A percentile compares a stretch with the other conserved stretches of the same genome.
Evolutionary conservation across 2,888 invertebrate species (phyloP).

Genomic region (Leptothorax acervorum): DNA sequence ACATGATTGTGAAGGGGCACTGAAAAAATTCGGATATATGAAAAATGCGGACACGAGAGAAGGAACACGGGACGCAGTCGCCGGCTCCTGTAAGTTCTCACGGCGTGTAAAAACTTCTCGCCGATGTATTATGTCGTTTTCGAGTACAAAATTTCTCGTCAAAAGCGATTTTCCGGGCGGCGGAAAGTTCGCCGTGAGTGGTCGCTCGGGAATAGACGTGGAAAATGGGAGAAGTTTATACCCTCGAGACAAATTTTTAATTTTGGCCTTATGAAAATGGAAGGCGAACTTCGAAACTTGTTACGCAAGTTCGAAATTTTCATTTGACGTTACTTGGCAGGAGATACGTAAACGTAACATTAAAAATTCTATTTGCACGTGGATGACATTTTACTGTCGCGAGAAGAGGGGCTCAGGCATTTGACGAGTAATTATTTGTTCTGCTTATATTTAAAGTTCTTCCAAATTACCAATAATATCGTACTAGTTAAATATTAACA

Average conservation of each 20-base stretch:
- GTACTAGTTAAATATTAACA: no score
- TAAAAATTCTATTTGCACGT: constrained; percentile 8
- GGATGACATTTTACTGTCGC: not conserved
- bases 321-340: not conserved
- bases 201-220: not conserved
- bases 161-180: not conserved
- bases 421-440: no score
- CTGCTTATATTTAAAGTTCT: no score
- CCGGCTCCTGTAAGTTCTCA: constrained; percentile 12
- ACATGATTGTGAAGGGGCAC: not conserved
- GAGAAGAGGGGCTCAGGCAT: no score
- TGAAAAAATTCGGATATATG: constrained; percentile 5
- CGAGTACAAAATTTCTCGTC: constrained; percentile 28
- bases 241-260: constrained; percentile 27
- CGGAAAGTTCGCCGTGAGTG: constrained; percentile 1
- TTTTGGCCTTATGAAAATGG: not conserved
- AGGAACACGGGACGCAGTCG: not conserved
- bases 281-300: constrained; percentile 22
- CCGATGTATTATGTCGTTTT: constrained; percentile 34
- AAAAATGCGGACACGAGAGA: constrained; percentile 9
- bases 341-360: no score
- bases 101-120: constrained; percentile 23
- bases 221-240: constrained; percentile 37
- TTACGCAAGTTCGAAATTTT: constrained; percentile 14
- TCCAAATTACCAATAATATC: no score